These are phyloP conservation scores for Nipponia nippon DNA, from an alignment of 2,113 vertebrate species.

Conservation along the genomic window DNA sequence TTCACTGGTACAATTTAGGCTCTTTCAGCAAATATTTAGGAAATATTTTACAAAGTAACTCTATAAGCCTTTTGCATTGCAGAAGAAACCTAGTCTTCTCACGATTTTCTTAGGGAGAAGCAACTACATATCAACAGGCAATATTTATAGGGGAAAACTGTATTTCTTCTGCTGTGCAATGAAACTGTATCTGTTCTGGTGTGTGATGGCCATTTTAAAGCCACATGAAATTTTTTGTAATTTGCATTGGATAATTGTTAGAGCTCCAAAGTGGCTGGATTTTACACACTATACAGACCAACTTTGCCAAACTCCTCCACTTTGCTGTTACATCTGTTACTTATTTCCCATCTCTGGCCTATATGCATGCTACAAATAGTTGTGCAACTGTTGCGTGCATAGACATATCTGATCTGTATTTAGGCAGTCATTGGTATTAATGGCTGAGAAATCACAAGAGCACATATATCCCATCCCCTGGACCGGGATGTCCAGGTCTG, in stretches of 20 bases:
- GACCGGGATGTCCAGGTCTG: neutral
- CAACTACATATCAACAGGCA: neutral
- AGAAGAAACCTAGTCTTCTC: neutral
- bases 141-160: neutral
- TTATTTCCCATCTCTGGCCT: neutral
- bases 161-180: neutral
- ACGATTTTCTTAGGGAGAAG: neutral
- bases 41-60: neutral
- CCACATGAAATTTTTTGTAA: neutral
- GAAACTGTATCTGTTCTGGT: neutral
- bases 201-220: neutral
- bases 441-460: neutral
- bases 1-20: neutral
- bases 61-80: neutral
- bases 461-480: neutral
- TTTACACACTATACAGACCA: neutral
- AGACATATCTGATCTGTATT: neutral
- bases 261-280: neutral
- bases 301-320: neutral
- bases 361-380: no score
- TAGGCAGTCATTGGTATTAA: neutral
- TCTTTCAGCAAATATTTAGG: neutral
- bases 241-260: neutral
- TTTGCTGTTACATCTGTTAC: neutral
- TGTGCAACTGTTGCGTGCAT: rapidly evolving